Evolutionary conservation across 2,888 invertebrate genomes (phyloP).

Genomic region (Cosmopolites sordidus): DNA sequence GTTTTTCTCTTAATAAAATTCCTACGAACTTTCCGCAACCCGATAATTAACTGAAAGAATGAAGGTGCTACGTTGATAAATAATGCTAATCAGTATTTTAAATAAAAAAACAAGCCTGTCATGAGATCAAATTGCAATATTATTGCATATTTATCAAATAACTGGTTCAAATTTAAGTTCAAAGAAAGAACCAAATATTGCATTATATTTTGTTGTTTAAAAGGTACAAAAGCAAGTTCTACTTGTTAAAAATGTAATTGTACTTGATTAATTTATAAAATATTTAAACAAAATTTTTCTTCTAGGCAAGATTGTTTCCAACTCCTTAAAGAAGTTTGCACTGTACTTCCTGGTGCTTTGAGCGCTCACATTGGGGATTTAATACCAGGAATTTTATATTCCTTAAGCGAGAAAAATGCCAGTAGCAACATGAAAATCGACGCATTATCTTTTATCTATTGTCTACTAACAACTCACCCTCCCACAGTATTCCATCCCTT

Average conservation of each 20-base stretch:
- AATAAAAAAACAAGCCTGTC: no score
- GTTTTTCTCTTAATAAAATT: no score
- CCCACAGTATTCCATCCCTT: constrained; percentile 77
- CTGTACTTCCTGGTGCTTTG: constrained; percentile 84
- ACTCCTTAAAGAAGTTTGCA: constrained; percentile 83
- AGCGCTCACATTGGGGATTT: constrained; percentile 68
- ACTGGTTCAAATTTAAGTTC: no score
- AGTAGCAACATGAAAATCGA: constrained; percentile 98
- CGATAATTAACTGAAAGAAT: no score
- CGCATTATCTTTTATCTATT: constrained; percentile 86
- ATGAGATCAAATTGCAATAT: no score
- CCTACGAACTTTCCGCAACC: no score
- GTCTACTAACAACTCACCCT: constrained; percentile 73
- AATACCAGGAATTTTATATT: constrained; percentile 85
- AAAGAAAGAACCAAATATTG: background rate
- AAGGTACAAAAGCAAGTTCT: no score
- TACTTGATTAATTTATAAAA: no score
- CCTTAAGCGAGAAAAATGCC: constrained; percentile 85
- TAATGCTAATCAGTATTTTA: background rate
- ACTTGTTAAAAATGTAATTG: no score
- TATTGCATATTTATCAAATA: no score
- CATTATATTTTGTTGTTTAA: no score
- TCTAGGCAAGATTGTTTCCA: constrained; percentile 83
- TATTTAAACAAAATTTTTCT: background rate
- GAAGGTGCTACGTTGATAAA: no score